Conservation (phyloP, 64 coral and sea anemone species). For the Acropora tenuis region DNA sequence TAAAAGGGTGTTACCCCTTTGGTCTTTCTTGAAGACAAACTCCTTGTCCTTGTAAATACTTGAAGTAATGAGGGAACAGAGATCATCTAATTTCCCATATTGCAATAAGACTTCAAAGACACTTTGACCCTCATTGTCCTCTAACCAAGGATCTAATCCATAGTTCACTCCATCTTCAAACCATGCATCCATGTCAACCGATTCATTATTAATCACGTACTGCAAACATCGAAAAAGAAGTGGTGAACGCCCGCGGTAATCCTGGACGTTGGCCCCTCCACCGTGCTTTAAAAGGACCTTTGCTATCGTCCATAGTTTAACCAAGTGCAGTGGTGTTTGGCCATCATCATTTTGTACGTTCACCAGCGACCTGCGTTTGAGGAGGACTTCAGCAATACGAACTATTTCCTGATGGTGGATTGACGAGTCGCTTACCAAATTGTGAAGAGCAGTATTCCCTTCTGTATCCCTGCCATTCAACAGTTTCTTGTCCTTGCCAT, state of each 20-base stretch:
- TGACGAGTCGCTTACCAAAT: background rate
- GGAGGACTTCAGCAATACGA: background rate
- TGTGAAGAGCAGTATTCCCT: constrained; percentile 13
- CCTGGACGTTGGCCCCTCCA: background rate
- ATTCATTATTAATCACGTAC: background rate
- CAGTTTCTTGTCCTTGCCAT: background rate
- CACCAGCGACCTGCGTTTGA: background rate
- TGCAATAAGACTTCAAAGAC: background rate
- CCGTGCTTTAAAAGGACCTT: background rate
- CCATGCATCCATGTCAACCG: background rate
- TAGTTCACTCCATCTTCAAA: background rate
- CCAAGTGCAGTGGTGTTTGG: background rate
- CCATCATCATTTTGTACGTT: background rate
- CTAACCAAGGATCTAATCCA: constrained; percentile 2
- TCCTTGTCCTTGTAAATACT: background rate
- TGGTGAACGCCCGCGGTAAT: background rate
- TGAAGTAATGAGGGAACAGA: background rate
- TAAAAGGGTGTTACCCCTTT: background rate
- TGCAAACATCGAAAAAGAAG: background rate
- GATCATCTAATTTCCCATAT: background rate
- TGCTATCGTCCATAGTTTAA: background rate
- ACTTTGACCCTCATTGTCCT: background rate
- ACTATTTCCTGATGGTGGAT: background rate
- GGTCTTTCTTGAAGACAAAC: background rate
- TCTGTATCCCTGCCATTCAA: background rate